These are phyloP conservation scores for Panurus biarmicus DNA, from an alignment of 2,113 vertebrate species.

Conservation along the genomic window DNA sequence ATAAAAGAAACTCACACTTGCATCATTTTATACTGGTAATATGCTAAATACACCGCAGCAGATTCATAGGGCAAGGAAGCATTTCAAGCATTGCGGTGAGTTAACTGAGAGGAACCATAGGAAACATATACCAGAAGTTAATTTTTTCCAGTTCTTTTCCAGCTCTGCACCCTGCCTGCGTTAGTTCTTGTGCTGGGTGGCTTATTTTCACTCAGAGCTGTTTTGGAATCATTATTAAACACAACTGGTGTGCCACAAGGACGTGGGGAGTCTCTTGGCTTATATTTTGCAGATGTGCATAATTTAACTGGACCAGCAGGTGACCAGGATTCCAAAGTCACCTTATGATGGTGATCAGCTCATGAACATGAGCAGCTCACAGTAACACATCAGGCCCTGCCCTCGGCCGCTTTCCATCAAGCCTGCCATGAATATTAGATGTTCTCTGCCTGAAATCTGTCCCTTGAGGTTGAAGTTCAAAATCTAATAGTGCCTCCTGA, in stretches of 20 bases:
- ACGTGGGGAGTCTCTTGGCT: not conserved
- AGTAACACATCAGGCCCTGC: not conserved
- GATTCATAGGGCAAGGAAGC: conserved; percentile 57
- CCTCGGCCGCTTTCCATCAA: not conserved
- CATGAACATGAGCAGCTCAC: not conserved
- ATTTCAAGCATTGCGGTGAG: conserved; percentile 18
- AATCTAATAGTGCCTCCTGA: not conserved
- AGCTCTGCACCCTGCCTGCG: conserved; percentile 15
- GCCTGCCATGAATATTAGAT: not conserved
- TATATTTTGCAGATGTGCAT: conserved; percentile 49
- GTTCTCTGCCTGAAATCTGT: not conserved
- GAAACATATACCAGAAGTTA: conserved; percentile 66
- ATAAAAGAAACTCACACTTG: not conserved
- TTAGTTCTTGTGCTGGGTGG: not conserved
- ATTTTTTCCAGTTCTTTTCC: conserved; percentile 65
- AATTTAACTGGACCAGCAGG: conserved; percentile 38
- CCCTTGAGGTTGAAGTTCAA: not conserved
- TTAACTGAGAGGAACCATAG: conserved; percentile 46
- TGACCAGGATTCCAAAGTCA: conserved; percentile 8
- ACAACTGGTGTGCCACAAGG: not conserved
- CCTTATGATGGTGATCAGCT: not conserved
- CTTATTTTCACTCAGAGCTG: conserved; percentile 29
- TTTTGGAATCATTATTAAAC: conserved; percentile 27
- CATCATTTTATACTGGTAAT: conserved; percentile 10
- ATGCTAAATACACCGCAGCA: conserved; percentile 56